Percentiles rank a stretch among this genome's conserved stretches.
Evolutionary conservation across 1,140 invertebrate genomes (phyloP).

Genomic region (Drosophila fuyamai): DNA sequence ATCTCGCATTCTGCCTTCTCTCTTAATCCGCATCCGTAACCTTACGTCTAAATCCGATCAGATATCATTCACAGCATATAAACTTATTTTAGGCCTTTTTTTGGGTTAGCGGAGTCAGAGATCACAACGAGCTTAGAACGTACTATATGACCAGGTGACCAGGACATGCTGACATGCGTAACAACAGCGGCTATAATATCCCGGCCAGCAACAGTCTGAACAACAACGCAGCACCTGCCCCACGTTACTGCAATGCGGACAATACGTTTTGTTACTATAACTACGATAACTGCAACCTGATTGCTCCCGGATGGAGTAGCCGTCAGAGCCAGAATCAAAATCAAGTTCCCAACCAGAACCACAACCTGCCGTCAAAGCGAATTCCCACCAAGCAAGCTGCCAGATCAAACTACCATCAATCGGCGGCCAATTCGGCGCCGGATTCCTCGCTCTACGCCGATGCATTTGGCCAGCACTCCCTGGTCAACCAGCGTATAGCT

Average conservation of each 20-base stretch:
- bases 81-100: constrained; percentile 32
- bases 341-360: constrained; percentile 21
- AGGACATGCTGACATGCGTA: constrained; percentile 55
- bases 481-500: constrained; percentile 11
- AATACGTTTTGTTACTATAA: constrained; percentile 67
- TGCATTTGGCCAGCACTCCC: constrained; percentile 20
- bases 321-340: constrained; percentile 28
- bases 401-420: constrained; percentile 29
- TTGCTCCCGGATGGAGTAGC: constrained; percentile 28
- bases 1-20: constrained; percentile 30
- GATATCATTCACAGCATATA: constrained; percentile 39
- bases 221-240: constrained; percentile 31
- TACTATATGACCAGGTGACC: constrained; percentile 9
- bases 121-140: constrained; percentile 27
- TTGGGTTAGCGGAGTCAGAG: constrained; percentile 12
- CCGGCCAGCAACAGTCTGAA: constrained; percentile 39
- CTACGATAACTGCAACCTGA: constrained; percentile 43
- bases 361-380: constrained; percentile 35
- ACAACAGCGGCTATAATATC: constrained; percentile 51
- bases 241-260: constrained; percentile 53
- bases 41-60: constrained; percentile 23
- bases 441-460: constrained; percentile 37
- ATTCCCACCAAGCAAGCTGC: constrained; percentile 34
- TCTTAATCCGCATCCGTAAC: constrained; percentile 37
- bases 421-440: constrained; percentile 22